A percentile compares a stretch with the other conserved stretches of the same genome.
Conservation (phyloP, 2,888 invertebrate species). For the Papilio gigon region DNA sequence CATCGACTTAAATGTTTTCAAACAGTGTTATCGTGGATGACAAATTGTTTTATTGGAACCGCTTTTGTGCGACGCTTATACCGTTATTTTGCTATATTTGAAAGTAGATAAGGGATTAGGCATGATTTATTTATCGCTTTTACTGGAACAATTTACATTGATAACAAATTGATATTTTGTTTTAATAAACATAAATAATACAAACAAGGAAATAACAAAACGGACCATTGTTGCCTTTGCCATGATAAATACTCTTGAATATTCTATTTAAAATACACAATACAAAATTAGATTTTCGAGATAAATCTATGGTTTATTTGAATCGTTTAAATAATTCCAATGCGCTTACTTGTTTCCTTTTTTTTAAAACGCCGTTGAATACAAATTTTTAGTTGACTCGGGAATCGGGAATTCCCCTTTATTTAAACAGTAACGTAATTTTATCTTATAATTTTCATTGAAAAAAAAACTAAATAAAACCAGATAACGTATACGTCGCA, state of each 20-base stretch:
- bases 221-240: not conserved
- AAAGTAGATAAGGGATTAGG: constrained; percentile 22
- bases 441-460: too few species aligned
- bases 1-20: constrained; percentile 62
- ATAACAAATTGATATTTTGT: constrained; percentile 18
- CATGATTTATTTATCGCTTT: constrained; percentile 19
- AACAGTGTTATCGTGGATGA: constrained; percentile 62
- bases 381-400: too few species aligned
- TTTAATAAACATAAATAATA: constrained; percentile 6
- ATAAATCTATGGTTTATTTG: not conserved
- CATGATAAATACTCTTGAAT: not conserved
- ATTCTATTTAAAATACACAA: not conserved
- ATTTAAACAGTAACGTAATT: too few species aligned
- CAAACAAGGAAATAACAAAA: not conserved
- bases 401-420: too few species aligned
- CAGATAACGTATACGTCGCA: too few species aligned
- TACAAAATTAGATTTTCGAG: not conserved
- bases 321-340: constrained; percentile 4
- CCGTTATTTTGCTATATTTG: constrained; percentile 29
- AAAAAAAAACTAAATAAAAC: too few species aligned
- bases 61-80: constrained; percentile 28
- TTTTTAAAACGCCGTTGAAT: not conserved
- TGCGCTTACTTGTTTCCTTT: not conserved
- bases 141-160: constrained; percentile 23
- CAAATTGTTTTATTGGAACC: constrained; percentile 56